Base-by-base conservation (phyloP, 92 coral and sea anemone genomes). In the Paramuricea clavata region DNA sequence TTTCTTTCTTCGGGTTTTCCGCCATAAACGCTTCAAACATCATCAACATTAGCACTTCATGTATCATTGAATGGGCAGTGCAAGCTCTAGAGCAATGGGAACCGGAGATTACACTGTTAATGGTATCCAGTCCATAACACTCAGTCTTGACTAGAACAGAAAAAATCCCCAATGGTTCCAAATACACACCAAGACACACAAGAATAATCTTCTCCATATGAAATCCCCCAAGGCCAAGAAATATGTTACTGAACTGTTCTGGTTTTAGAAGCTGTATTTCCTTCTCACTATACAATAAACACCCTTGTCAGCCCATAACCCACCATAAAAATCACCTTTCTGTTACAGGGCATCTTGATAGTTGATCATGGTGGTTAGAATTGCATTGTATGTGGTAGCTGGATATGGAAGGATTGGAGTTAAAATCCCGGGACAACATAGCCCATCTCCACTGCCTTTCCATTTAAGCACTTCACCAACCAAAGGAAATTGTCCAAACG, bases 351-450 rank as follows among this genome's bases (percentile, higher is more conserved):
- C 64, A 56, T 56, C 64, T 56, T 56, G 64, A 16, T 8, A 56
- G 64, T 56, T 56, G 64, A 56, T 56, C 64, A 56, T 56, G 6
- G 26, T 56, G 64, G 64, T 56, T 5, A 56, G 64, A 17, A 56
- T 56, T 15, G 64, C 64, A 56, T 56, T 25, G 64, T 56, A 56
- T 56, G 21, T 56, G 26, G 64, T 56, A 17, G 26, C 64, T 17
- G 64, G 23, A 56, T 60, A 60, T 25, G 68, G 68, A 60, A 60
- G 68, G 68, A 60, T 60, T 60, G 68, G 68, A 26, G 68, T 22
- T 60, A 60, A 21, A 60, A 60, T 26, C 68, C 31, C 1, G 68
- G 68, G 9, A 60, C 68, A 60, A 60, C 68, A 60, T 60, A 26
- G 21, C 68, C 32, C 33, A 60, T n/a, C 68, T 60, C 68, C 68